These are phyloP conservation scores for Glossosoma conforme DNA, from an alignment of 1,140 invertebrate species.

Conservation along the genomic window DNA sequence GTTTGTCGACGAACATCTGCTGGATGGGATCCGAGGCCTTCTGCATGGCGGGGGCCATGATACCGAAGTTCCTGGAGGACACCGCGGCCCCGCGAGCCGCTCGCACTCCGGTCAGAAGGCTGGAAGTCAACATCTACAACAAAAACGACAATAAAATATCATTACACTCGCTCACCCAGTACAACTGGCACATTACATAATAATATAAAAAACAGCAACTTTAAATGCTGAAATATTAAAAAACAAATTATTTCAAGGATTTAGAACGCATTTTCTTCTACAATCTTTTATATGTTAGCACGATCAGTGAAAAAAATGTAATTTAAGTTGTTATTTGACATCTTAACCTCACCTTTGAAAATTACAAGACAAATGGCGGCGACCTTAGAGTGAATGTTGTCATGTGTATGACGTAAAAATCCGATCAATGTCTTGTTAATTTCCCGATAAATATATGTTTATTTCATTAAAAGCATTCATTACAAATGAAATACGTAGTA, in stretches of 20 bases:
- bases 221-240: neutral
- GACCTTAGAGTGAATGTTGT: neutral
- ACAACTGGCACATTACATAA: neutral
- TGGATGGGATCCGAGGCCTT: slow-evolving; percentile 86
- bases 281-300: no score
- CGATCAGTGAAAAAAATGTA: no score
- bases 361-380: slow-evolving; percentile 7
- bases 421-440: no score
- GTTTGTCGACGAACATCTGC: slow-evolving; percentile 88
- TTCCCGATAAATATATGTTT: no score
- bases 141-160: neutral
- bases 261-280: no score
- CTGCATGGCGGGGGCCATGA: slow-evolving; percentile 63
- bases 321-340: slow-evolving; percentile 14
- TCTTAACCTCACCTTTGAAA: slow-evolving; percentile 17
- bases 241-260: no score
- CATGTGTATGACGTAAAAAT: no score
- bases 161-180: slow-evolving; percentile 1
- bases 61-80: slow-evolving; percentile 55
- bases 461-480: no score
- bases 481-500: no score
- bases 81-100: slow-evolving; percentile 41
- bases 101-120: slow-evolving; percentile 38
- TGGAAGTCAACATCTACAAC: slow-evolving; percentile 43
- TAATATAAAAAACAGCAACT: neutral